phyloP scores from a whole-genome alignment of 2,888 invertebrate genomes.

The Eilema griseolum region DNA sequence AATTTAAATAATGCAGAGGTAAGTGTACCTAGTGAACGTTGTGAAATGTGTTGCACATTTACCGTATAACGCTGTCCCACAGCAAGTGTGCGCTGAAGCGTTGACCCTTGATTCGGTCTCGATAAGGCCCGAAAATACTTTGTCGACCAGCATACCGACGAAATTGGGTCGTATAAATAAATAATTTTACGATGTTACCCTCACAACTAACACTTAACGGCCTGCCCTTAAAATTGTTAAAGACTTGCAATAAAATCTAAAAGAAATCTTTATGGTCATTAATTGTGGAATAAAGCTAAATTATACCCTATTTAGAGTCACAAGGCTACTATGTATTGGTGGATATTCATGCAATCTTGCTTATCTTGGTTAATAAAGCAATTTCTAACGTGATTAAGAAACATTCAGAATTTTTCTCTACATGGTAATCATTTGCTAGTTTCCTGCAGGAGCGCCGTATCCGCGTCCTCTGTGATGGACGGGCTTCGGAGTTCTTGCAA shows the following conservation, averaged over 20 bases:
- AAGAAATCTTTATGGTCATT: conserved; percentile 63
- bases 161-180: conserved; percentile 84
- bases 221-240: conserved; percentile 72
- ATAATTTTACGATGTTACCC: conserved; percentile 81
- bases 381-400: conserved; percentile 8
- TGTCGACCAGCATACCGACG: conserved; percentile 78
- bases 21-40: not conserved
- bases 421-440: too few species aligned
- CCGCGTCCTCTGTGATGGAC: too few species aligned
- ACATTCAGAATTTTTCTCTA: not conserved
- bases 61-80: conserved; percentile 63
- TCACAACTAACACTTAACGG: conserved; percentile 75
- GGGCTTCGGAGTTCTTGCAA: too few species aligned
- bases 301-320: conserved; percentile 45
- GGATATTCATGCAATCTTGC: conserved; percentile 36
- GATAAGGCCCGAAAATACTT: conserved; percentile 84
- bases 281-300: conserved; percentile 59
- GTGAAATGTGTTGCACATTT: conserved; percentile 19
- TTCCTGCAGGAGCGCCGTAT: too few species aligned
- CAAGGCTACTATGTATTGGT: conserved; percentile 44
- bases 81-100: conserved; percentile 78
- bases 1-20: conserved; percentile 5
- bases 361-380: conserved; percentile 11
- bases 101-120: conserved; percentile 82
- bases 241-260: conserved; percentile 66